Evolutionary conservation across 2,113 vertebrate species (phyloP).

Genomic region (Ploceus nigricollis): DNA sequence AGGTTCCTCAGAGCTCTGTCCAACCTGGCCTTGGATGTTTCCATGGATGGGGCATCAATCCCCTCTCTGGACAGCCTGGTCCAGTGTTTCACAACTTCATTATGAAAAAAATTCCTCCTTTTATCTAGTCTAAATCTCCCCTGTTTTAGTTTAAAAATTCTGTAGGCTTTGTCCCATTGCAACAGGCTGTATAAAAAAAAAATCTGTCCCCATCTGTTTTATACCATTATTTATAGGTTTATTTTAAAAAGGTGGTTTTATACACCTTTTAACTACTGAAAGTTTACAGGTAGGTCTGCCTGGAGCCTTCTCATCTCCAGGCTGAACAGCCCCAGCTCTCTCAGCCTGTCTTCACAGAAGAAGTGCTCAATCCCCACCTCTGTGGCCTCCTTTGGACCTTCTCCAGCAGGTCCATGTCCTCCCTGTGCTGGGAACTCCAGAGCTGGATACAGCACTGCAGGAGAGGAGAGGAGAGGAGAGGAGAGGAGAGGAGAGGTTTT

Average conservation of each 20-base stretch:
- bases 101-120: neutral
- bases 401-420: neutral
- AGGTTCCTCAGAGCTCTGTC: neutral
- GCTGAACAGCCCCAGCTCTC: neutral
- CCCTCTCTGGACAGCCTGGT: neutral
- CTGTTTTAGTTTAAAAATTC: neutral
- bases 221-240: too few species aligned
- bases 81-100: neutral
- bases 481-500: neutral
- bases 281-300: neutral
- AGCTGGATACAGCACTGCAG: neutral
- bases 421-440: neutral
- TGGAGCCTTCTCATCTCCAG: neutral
- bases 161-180: neutral
- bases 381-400: too few species aligned
- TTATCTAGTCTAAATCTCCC: too few species aligned
- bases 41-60: neutral
- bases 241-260: too few species aligned
- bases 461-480: neutral
- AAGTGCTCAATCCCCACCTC: neutral
- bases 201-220: neutral
- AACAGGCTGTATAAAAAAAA: neutral
- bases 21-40: neutral
- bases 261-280: neutral
- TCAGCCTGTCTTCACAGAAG: neutral